phyloP scores from a whole-genome alignment of 2,113 vertebrate genomes.

The Clarias magur region DNA sequence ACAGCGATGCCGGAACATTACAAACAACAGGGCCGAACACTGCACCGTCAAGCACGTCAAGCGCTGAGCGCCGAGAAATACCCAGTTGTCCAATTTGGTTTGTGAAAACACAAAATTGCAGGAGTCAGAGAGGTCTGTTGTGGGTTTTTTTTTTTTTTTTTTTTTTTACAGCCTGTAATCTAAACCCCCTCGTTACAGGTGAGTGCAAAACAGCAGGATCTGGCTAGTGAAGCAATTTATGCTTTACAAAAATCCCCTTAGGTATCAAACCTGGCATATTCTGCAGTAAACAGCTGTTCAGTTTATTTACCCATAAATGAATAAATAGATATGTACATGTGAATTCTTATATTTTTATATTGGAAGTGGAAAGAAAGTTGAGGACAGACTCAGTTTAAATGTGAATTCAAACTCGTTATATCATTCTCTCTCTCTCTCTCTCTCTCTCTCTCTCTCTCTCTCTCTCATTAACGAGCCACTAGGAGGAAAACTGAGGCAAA shows the following conservation, averaged over 20 bases:
- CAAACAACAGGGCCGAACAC: slow-evolving; percentile 6
- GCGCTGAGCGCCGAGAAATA: not conserved
- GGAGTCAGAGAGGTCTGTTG: not conserved
- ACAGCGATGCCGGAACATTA: not conserved
- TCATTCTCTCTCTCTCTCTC: no score
- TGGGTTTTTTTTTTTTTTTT: not conserved
- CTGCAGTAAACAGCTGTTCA: not conserved
- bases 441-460: no score
- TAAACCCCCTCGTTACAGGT: not conserved
- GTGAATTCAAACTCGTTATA: not conserved
- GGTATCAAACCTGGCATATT: not conserved
- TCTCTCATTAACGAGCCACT: no score
- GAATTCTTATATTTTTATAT: not conserved
- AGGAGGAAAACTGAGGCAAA: no score
- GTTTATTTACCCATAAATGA: not conserved
- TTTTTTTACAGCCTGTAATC: not conserved
- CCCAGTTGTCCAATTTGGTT: slow-evolving; percentile 4
- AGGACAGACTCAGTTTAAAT: not conserved
- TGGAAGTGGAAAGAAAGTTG: not conserved
- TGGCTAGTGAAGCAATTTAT: not conserved
- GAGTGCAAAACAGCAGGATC: not conserved
- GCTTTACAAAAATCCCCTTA: not conserved
- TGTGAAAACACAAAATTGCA: slow-evolving; percentile 12
- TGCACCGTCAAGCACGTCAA: not conserved
- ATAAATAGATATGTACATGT: not conserved